Evolutionary conservation across 2,113 vertebrate genomes (phyloP).

Genomic region (Aythya baeri): DNA sequence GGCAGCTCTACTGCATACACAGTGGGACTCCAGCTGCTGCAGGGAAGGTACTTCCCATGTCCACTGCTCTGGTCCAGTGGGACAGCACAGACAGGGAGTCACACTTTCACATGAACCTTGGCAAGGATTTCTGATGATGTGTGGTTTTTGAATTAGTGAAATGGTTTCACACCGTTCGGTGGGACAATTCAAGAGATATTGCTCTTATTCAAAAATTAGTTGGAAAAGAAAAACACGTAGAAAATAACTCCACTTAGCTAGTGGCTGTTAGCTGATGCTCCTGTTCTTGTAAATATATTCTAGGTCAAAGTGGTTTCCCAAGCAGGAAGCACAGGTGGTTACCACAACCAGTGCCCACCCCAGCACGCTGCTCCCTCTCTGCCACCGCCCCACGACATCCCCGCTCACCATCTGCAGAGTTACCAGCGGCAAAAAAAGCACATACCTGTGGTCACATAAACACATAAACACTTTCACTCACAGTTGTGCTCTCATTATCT

Average conservation of each 20-base stretch:
- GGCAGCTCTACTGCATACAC: accelerated
- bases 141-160: not conserved
- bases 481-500: conserved; percentile 75
- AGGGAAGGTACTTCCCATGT: accelerated
- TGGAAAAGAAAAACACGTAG: not conserved
- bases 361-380: accelerated
- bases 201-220: not conserved
- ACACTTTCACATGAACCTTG: not conserved
- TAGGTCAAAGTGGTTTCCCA: not conserved
- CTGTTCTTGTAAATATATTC: not conserved
- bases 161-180: not conserved
- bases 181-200: not conserved
- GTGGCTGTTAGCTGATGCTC: not conserved
- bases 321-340: not conserved
- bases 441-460: conserved; percentile 66
- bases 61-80: not conserved
- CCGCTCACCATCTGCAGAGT: not conserved
- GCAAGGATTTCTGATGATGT: not conserved
- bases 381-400: accelerated
- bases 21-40: not conserved
- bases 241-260: not conserved
- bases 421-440: not conserved
- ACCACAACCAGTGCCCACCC: not conserved
- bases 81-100: not conserved
- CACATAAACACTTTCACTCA: conserved; percentile 79